Evolutionary conservation across 2,113 vertebrate genomes (phyloP).

Genomic region (Mobula hypostoma): DNA sequence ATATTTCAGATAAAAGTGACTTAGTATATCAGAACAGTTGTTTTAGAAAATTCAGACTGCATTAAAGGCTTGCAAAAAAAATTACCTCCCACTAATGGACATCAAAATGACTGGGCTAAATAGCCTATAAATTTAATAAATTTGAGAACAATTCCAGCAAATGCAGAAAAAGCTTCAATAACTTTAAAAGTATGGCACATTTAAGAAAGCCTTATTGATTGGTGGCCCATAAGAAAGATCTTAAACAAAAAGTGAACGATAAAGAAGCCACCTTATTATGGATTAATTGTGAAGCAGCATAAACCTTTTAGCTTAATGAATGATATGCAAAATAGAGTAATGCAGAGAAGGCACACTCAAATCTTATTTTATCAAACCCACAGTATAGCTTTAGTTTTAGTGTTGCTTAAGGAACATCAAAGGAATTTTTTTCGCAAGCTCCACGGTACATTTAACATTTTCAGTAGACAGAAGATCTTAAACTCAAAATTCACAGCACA

Average conservation of each 20-base stretch:
- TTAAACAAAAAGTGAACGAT: not conserved
- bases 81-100: not conserved
- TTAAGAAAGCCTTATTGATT: not conserved
- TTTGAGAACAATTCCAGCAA: not conserved
- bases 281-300: not conserved
- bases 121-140: conserved; percentile 10
- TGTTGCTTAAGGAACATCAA: not conserved
- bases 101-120: not conserved
- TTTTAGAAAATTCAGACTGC: not conserved
- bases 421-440: not conserved
- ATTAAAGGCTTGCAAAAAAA: not conserved
- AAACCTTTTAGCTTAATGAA: not conserved
- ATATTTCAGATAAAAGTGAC: not conserved
- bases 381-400: not conserved
- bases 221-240: not conserved
- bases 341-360: not conserved
- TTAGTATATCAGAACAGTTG: not conserved
- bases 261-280: not conserved
- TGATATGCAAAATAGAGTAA: not conserved
- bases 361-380: not conserved
- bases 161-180: not conserved
- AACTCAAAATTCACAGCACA: no score
- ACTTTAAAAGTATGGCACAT: not conserved
- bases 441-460: not conserved
- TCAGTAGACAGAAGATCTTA: no score